These are phyloP conservation scores for Agrilus planipennis DNA, from an alignment of 1,140 invertebrate genomes.

Conservation along the genomic window DNA sequence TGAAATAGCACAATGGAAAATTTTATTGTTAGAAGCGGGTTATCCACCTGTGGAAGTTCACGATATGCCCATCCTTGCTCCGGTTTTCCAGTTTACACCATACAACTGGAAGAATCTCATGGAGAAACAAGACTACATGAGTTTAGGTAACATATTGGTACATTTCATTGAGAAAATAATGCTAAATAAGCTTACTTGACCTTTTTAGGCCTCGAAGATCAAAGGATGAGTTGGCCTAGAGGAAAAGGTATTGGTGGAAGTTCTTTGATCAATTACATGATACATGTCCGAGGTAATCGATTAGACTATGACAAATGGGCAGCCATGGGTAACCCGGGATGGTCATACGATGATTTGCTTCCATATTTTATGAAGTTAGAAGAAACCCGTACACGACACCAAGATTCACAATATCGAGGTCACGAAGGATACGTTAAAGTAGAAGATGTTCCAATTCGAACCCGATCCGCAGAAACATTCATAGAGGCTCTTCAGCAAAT, in stretches of 20 bases:
- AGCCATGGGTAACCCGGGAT: conserved; percentile 57
- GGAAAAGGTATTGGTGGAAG: conserved; percentile 60
- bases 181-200: not conserved
- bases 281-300: conserved; percentile 73
- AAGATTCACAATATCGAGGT: conserved; percentile 40
- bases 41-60: too few relatives aligned
- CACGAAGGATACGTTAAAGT: conserved; percentile 44
- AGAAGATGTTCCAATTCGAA: conserved; percentile 46
- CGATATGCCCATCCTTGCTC: too few relatives aligned
- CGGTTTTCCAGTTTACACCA: too few relatives aligned
- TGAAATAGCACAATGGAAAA: too few relatives aligned
- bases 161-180: too few relatives aligned
- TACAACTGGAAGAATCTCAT: too few relatives aligned
- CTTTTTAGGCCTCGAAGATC: conserved; percentile 37
- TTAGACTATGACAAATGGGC: conserved; percentile 53
- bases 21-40: too few relatives aligned
- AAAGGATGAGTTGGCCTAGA: conserved; percentile 44
- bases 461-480: conserved; percentile 47
- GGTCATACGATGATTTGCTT: conserved; percentile 67
- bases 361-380: conserved; percentile 71
- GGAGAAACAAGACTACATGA: too few relatives aligned
- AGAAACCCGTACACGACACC: conserved; percentile 47
- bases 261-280: conserved; percentile 75
- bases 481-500: conserved; percentile 59
- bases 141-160: too few relatives aligned